Evolutionary conservation across 1,140 invertebrate genomes (phyloP).

Genomic region (Drosophila littoralis): DNA sequence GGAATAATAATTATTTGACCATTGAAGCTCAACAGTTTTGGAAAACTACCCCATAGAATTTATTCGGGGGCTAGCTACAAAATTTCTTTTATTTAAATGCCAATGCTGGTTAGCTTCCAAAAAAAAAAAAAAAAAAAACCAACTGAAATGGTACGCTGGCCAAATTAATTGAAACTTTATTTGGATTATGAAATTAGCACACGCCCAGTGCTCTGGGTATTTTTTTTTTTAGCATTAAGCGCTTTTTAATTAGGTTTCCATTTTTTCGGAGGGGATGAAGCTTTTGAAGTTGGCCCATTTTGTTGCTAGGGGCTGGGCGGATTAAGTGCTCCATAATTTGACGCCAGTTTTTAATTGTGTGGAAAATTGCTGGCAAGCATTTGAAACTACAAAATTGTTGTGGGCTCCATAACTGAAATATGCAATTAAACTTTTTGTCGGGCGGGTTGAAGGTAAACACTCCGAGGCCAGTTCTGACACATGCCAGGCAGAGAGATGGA

Average conservation of each 20-base stretch:
- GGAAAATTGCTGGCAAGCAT: conserved; percentile 59
- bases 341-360: conserved; percentile 66
- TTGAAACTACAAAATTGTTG: conserved; percentile 36
- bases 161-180: conserved; percentile 80
- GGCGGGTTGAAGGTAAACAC: conserved; percentile 3
- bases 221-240: conserved; percentile 55
- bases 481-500: conserved; percentile 7
- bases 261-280: conserved; percentile 1
- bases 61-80: conserved; percentile 27
- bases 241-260: conserved; percentile 75
- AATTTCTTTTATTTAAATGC: conserved; percentile 37
- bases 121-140: conserved; percentile 8
- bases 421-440: conserved; percentile 61
- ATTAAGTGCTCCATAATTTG: conserved; percentile 55
- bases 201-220: conserved; percentile 53
- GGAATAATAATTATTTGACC: conserved; percentile 55
- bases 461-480: conserved; percentile 16
- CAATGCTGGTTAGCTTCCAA: conserved; percentile 2
- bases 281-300: conserved; percentile 61
- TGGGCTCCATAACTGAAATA: conserved; percentile 30
- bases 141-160: conserved; percentile 50
- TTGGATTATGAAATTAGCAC: conserved; percentile 79
- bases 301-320: conserved; percentile 2
- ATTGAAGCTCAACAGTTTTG: conserved; percentile 53
- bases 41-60: conserved; percentile 41